These are phyloP conservation scores for Diadegma fenestrale DNA, from an alignment of 2,888 invertebrate genomes.

Conservation along the genomic window DNA sequence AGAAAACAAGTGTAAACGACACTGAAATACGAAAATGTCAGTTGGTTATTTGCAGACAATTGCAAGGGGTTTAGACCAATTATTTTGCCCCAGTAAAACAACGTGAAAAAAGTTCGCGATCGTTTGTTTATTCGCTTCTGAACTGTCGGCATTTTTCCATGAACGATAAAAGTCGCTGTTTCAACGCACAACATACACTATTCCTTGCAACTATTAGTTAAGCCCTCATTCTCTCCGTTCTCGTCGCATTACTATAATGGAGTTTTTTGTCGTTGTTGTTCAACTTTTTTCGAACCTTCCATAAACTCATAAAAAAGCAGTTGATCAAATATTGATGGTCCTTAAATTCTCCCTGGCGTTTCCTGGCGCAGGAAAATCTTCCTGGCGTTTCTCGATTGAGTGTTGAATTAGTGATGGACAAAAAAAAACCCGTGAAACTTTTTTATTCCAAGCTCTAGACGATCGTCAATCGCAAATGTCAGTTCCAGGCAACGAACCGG, in stretches of 20 bases:
- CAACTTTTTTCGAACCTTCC: neutral
- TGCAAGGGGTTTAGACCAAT: constrained; percentile 48
- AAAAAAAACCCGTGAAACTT: neutral
- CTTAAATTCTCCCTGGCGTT: too few relatives aligned
- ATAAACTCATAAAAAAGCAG: neutral
- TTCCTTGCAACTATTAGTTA: neutral
- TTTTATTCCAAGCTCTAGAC: neutral
- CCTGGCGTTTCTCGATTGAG: too few relatives aligned
- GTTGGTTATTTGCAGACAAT: constrained; percentile 22
- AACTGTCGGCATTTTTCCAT: constrained; percentile 8
- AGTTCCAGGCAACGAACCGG: too few relatives aligned
- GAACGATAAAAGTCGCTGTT: neutral
- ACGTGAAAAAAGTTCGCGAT: constrained; percentile 20
- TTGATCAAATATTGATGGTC: neutral
- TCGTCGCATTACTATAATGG: constrained; percentile 9
- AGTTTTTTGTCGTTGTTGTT: too few relatives aligned
- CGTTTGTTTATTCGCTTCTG: neutral
- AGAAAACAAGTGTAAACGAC: constrained; percentile 43
- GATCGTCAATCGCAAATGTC: neutral
- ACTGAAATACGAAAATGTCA: constrained; percentile 44
- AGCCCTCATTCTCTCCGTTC: neutral
- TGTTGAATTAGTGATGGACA: neutral
- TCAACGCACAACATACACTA: constrained; percentile 1
- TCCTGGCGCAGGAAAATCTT: too few relatives aligned
- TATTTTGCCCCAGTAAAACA: constrained; percentile 55